phyloP scores from a whole-genome alignment of 1,140 invertebrate genomes.

The Pristionchus pacificus region DNA sequence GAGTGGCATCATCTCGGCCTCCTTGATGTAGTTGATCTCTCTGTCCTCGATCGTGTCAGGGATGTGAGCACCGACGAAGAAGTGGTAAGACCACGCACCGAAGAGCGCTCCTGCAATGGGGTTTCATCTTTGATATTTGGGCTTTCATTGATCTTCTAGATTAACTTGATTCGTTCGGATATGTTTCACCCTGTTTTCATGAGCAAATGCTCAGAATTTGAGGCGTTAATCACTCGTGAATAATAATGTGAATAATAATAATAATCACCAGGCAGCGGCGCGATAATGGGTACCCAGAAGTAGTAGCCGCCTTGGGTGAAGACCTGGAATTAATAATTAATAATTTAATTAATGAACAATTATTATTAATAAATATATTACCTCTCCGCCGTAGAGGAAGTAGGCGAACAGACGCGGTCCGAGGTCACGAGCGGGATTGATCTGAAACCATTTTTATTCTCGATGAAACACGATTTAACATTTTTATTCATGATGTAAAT shows the following conservation, averaged over 20 bases:
- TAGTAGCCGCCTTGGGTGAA: conserved; percentile 28
- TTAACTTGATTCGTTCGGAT: neutral
- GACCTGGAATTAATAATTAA: too few relatives aligned
- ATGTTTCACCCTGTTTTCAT: too few relatives aligned
- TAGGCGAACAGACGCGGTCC: conserved; percentile 34
- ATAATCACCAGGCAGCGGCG: conserved; percentile 28
- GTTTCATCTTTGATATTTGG: neutral
- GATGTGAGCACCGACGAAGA: conserved; percentile 34
- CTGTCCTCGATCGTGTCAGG: conserved; percentile 25
- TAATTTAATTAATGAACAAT: too few relatives aligned
- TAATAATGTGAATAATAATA: too few relatives aligned
- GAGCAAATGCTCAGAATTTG: too few relatives aligned
- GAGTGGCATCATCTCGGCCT: conserved; percentile 17
- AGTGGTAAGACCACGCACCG: conserved; percentile 36
- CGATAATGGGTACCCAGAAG: conserved; percentile 37
- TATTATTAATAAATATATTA: too few relatives aligned
- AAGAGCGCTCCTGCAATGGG: conserved; percentile 16
- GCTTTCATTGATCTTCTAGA: neutral
- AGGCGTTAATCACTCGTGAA: too few relatives aligned
- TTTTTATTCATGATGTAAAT: too few relatives aligned
- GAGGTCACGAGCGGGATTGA: conserved; percentile 40
- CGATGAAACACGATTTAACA: too few relatives aligned
- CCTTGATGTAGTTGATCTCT: conserved; percentile 11
- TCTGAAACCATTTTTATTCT: conserved; percentile 2
- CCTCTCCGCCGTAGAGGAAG: conserved; percentile 30